Evolutionary conservation across 2,888 invertebrate species (phyloP).

Genomic region (Lucinisca nassula): DNA sequence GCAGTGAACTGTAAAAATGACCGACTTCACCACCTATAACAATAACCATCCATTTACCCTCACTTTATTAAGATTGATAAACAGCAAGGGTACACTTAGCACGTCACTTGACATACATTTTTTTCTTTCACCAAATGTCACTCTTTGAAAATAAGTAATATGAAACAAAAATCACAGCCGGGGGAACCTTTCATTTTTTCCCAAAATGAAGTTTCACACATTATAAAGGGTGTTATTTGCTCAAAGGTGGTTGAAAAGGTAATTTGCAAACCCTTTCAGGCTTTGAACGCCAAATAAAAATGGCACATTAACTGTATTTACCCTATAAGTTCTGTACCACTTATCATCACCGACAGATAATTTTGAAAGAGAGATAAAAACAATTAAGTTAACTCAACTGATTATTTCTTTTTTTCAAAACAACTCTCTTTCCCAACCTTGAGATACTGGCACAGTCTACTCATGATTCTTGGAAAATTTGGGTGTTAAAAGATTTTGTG

Average conservation of each 20-base stretch:
- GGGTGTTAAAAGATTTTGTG: no score
- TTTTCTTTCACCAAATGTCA: background rate
- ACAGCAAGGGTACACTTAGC: background rate
- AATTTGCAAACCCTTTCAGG: conserved; percentile 5
- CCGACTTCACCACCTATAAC: no score
- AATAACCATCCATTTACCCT: background rate
- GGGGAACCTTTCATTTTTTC: background rate
- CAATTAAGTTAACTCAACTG: no score
- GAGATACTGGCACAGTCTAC: no score
- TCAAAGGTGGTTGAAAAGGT: background rate
- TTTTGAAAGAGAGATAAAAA: no score
- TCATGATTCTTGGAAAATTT: no score
- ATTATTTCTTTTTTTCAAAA: no score
- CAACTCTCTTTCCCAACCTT: no score
- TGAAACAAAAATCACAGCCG: background rate
- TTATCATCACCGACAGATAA: no score
- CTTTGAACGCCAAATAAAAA: background rate
- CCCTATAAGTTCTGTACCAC: no score
- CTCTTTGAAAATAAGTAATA: background rate
- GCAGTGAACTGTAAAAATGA: no score
- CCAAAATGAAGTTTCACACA: background rate
- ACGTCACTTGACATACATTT: background rate
- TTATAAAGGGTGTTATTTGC: background rate
- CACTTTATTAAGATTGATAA: background rate
- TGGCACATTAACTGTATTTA: background rate